Evolutionary conservation across 2,797 vertebrate species (phyloP).

Genomic region (Holocentrus rufus): DNA sequence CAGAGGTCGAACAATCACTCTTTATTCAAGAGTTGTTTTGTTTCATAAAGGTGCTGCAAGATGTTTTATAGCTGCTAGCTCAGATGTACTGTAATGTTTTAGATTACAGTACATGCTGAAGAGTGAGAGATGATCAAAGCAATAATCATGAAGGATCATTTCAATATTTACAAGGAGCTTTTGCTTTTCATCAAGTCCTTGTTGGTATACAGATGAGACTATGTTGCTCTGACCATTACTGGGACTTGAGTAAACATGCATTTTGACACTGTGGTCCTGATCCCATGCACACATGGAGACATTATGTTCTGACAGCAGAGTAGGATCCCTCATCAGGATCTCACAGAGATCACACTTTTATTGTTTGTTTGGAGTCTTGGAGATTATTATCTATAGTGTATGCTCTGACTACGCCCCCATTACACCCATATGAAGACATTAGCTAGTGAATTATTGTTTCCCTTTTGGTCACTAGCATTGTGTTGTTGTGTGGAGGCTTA

Average conservation of each 20-base stretch:
- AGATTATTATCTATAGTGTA: neutral
- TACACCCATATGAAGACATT: slow-evolving; percentile 8
- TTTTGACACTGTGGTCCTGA: too few species aligned
- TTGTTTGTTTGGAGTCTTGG: neutral
- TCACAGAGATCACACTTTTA: neutral
- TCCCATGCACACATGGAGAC: neutral
- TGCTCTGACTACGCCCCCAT: slow-evolving; percentile 5
- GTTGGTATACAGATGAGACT: slow-evolving; percentile 13
- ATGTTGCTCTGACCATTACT: neutral
- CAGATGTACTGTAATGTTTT: neutral
- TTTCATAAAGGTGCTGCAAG: slow-evolving; percentile 29
- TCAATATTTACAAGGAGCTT: neutral
- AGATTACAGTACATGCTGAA: neutral
- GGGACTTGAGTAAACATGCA: too few species aligned
- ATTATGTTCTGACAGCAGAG: slow-evolving; percentile 6
- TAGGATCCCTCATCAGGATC: neutral
- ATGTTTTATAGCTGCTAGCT: slow-evolving; percentile 2
- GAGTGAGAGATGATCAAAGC: slow-evolving; percentile 6
- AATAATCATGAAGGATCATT: neutral
- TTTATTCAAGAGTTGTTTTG: slow-evolving; percentile 6
- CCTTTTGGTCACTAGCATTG: slow-evolving; percentile 8
- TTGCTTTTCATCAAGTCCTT: neutral
- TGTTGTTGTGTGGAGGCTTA: slow-evolving; percentile 4
- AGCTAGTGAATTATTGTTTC: slow-evolving; percentile 16
- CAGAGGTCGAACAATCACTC: neutral